Conservation (phyloP, 2,113 vertebrate species). For the Psittacula cyanocephala region DNA sequence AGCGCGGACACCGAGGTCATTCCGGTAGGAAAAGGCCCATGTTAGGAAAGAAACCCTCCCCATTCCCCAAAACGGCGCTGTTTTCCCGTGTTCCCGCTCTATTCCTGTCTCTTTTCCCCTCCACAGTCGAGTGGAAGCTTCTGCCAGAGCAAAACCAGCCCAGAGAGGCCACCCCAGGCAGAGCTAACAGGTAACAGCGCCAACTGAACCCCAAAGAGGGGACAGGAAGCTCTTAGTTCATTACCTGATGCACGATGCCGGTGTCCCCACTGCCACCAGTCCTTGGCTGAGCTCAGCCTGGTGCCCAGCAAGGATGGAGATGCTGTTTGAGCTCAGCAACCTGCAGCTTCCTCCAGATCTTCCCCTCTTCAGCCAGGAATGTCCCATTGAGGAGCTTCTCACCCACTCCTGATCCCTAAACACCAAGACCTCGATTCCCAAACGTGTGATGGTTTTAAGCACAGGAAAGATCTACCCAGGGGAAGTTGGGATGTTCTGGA, state of each 20-base stretch:
- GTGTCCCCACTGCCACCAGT: no score
- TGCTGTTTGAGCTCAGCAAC: background rate
- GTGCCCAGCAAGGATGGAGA: no score
- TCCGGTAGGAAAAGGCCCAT: background rate
- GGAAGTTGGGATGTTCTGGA: background rate
- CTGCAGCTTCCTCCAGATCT: background rate
- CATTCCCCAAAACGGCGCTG: no score
- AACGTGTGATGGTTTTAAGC: background rate
- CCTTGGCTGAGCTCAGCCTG: background rate
- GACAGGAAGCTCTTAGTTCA: accelerated
- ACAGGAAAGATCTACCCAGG: background rate
- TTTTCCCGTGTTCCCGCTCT: background rate
- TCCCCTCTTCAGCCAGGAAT: background rate
- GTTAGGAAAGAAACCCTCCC: background rate
- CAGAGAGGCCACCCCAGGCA: background rate
- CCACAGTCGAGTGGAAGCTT: slow-evolving; percentile 21
- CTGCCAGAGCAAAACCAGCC: background rate
- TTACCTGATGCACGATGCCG: background rate
- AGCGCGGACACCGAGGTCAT: background rate
- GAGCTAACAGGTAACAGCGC: slow-evolving; percentile 15
- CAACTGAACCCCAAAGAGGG: background rate
- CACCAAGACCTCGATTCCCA: background rate
- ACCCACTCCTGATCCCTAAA: background rate
- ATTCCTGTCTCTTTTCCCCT: no score
- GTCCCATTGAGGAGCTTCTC: background rate